These are phyloP conservation scores for Drosophila robusta DNA, from an alignment of 2,888 invertebrate species.

Conservation along the genomic window DNA sequence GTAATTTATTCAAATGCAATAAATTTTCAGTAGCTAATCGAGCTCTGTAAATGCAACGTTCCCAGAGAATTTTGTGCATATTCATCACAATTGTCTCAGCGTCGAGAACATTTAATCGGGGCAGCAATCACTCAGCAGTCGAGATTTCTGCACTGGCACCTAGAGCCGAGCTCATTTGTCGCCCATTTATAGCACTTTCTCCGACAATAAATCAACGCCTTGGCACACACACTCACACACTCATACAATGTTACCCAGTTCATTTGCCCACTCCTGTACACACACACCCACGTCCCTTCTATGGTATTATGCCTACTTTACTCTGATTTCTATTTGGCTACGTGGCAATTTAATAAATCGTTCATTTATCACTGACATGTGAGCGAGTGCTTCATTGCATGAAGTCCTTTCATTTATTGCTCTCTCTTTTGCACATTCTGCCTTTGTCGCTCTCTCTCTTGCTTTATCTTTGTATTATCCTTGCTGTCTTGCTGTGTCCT, in stretches of 20 bases:
- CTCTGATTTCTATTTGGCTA: conserved; percentile 66
- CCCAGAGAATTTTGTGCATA: neutral
- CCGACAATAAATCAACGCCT: conserved; percentile 45
- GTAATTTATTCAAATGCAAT: too few relatives aligned
- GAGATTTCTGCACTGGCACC: neutral
- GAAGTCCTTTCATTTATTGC: conserved; percentile 10
- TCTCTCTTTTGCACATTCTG: neutral
- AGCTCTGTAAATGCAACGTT: too few relatives aligned
- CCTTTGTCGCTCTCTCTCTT: neutral
- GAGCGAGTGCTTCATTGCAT: conserved; percentile 27
- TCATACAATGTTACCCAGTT: neutral
- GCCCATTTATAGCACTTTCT: conserved; percentile 44
- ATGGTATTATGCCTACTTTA: conserved; percentile 35
- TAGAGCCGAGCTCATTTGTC: conserved; percentile 32
- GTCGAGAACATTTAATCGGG: neutral
- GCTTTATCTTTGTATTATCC: neutral
- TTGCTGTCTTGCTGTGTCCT: conserved; percentile 3
- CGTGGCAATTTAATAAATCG: conserved; percentile 74
- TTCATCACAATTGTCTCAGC: conserved; percentile 1
- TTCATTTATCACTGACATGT: conserved; percentile 72
- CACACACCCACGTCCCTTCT: conserved; percentile 17
- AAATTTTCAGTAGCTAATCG: too few relatives aligned
- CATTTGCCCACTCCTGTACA: neutral
- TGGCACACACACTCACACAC: conserved; percentile 5
- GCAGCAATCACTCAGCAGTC: conserved; percentile 3